Base-by-base conservation (phyloP, 2,797 vertebrate species). In the Argya squamiceps region DNA sequence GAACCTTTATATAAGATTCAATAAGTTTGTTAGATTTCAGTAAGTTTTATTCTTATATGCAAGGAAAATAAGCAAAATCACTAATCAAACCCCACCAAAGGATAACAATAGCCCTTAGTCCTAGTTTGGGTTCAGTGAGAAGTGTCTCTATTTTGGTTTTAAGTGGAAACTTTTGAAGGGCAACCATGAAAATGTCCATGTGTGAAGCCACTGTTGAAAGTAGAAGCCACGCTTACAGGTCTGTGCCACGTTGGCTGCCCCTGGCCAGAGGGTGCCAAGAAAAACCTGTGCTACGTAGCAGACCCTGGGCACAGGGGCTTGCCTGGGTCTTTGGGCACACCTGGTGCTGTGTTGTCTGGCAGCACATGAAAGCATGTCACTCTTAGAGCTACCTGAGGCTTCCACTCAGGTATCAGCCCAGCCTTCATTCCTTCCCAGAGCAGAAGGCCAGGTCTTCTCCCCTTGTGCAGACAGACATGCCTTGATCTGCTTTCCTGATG, bases 11-110 rank as follows among this genome's bases (percentile, higher is more conserved):
- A 20, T 60, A 60, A 68, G 24, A 46, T 60, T 34, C 23, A 17
- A 2, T 53, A 60, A 52, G 11, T 53, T 60, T 30, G 12, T 58
- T 39, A 62, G 36, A 85, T 83, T 92, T 84, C 80, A 93, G 26
- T 76, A 93, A 91, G 71, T 86, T 96, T 92, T 94, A 58, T 82
- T 94, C 18, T 59, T 85, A 34, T 43, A 26, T 91, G 24, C 80
- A 26, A 62, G 47, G 47, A 34, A 30, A 88, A 88, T 44, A 79
- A 81, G 74, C 74, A 88, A 69, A 73, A 44, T 53, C 39, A 36
- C 23, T 20, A 75, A 91, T 79, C 64, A 81, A 91, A 69, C 23
- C 12, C 17, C 15, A 75, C 21, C 23, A 46, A 32, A 19, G n/a
- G 32, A 29, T 69, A 80, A 46, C 32, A 43, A 29, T 65, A 44